These are phyloP conservation scores for Hozukius guyotensis DNA, from an alignment of 2,797 vertebrate species.

Conservation along the genomic window DNA sequence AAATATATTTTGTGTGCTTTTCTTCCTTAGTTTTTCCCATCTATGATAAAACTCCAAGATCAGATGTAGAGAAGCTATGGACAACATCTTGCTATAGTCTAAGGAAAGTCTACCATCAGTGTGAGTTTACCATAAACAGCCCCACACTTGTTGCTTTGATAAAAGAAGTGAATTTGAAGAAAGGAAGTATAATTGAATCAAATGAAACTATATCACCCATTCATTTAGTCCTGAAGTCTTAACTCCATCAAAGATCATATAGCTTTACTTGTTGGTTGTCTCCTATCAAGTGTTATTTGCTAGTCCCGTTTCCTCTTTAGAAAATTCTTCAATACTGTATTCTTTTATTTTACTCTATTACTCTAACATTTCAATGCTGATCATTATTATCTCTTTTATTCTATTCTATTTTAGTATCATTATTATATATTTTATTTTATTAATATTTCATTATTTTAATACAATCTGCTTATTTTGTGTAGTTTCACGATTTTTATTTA, in stretches of 20 bases:
- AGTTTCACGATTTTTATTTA: too few species aligned
- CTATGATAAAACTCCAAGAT: neutral
- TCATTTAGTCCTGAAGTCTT: neutral
- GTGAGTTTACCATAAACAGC: neutral
- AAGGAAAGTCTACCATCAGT: neutral
- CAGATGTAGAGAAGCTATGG: neutral
- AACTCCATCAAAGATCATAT: too few species aligned
- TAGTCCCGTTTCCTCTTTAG: neutral
- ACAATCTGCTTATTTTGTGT: too few species aligned
- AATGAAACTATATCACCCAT: neutral
- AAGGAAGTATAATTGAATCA: neutral
- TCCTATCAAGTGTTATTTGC: neutral
- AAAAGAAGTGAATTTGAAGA: neutral
- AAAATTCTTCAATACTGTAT: neutral
- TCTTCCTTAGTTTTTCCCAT: neutral
- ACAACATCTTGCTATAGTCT: neutral
- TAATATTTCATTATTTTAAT: too few species aligned
- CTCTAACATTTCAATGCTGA: too few species aligned
- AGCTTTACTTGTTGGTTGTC: too few species aligned
- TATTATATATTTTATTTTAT: too few species aligned
- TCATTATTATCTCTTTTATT: too few species aligned
- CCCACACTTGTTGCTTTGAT: neutral
- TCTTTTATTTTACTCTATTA: too few species aligned
- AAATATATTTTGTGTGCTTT: neutral
- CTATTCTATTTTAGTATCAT: too few species aligned